Evolutionary conservation across 2,888 invertebrate genomes (phyloP).

Genomic region (Cryptocephalus moraei): DNA sequence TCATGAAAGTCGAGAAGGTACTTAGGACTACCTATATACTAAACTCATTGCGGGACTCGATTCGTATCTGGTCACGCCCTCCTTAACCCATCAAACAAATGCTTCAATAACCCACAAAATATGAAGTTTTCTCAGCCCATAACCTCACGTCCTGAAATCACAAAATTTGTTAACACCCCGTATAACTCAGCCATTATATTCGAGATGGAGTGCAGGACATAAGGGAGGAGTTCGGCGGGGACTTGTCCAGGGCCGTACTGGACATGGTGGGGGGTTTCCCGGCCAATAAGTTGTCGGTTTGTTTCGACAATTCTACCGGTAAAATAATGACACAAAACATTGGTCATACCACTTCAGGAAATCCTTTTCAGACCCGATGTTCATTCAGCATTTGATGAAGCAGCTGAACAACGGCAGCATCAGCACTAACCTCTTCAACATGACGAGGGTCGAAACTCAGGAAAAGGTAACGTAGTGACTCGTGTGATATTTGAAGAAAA

Average conservation of each 20-base stretch:
- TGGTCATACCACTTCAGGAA: too few species aligned
- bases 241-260: constrained; percentile 29
- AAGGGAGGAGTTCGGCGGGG: constrained; percentile 26
- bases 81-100: too few species aligned
- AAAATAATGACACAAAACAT: too few species aligned
- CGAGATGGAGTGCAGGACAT: constrained; percentile 17
- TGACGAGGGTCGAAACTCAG: constrained; percentile 27
- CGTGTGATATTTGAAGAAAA: background rate
- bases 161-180: too few species aligned
- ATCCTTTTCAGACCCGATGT: constrained; percentile 20
- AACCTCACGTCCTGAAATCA: too few species aligned
- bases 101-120: too few species aligned
- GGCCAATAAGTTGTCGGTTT: constrained; percentile 25
- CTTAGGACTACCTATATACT: too few species aligned
- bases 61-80: too few species aligned
- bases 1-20: too few species aligned
- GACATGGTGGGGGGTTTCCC: constrained; percentile 33
- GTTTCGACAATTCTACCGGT: constrained; percentile 24
- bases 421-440: constrained; percentile 27
- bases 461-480: constrained; percentile 23
- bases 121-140: too few species aligned
- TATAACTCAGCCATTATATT: constrained; percentile 1
- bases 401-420: constrained; percentile 24
- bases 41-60: too few species aligned
- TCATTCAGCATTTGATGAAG: constrained; percentile 22